Evolutionary conservation across 30 jellyfish, hydroid and myxozoan species (phyloP).

Genomic region (Nemopilema nomurai): DNA sequence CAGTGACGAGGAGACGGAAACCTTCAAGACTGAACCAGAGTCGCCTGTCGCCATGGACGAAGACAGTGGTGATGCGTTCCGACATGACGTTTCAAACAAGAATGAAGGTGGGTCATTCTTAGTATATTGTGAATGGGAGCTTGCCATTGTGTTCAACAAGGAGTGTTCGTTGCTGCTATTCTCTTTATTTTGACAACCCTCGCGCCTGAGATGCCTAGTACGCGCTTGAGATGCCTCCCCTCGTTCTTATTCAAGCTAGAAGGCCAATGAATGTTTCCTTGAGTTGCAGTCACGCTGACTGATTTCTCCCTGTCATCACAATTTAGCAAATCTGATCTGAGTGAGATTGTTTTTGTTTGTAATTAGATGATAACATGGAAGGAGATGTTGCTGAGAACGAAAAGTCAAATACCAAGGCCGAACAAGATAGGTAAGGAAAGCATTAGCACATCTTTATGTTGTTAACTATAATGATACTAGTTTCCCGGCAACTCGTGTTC

Average conservation of each 20-base stretch:
- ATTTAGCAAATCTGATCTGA: too few relatives aligned
- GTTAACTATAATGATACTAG: too few relatives aligned
- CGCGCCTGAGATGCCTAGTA: too few relatives aligned
- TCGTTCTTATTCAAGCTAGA: too few relatives aligned
- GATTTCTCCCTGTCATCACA: too few relatives aligned
- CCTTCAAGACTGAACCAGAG: constrained; percentile 21
- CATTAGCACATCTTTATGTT: not conserved
- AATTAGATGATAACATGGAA: constrained; percentile 45
- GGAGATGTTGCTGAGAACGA: constrained; percentile 29
- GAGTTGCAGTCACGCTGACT: too few relatives aligned
- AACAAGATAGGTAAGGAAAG: not conserved
- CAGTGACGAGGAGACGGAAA: constrained; percentile 34
- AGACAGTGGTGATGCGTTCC: constrained; percentile 53
- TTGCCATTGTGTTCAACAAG: too few relatives aligned
- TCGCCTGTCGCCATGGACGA: constrained; percentile 81
- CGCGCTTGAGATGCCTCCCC: too few relatives aligned
- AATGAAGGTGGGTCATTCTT: not conserved
- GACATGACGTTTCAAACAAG: not conserved
- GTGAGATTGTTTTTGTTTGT: not conserved
- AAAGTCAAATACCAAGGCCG: not conserved
- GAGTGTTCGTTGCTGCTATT: too few relatives aligned
- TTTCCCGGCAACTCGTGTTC: too few relatives aligned
- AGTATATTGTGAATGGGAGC: not conserved
- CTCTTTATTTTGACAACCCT: too few relatives aligned
- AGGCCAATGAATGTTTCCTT: too few relatives aligned